A percentile compares a stretch with the other conserved stretches of the same genome.
phyloP scores from a whole-genome alignment of 1,140 invertebrate genomes.

The Drosophila oshimai region DNA sequence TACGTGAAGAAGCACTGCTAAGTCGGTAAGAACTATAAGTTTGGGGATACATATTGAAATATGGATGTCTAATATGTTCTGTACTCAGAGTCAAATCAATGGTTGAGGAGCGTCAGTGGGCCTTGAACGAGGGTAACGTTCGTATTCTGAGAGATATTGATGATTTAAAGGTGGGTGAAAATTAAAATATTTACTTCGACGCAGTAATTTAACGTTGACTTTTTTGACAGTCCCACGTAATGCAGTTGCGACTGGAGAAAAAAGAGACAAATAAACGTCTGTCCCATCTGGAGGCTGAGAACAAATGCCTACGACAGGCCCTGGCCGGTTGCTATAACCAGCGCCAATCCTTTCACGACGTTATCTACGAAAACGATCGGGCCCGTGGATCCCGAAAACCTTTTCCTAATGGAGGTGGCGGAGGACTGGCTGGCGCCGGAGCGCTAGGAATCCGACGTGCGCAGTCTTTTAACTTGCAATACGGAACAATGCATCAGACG shows the following conservation, averaged over 20 bases:
- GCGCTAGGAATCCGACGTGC: slow-evolving; percentile 28
- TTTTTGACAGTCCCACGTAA: slow-evolving; percentile 49
- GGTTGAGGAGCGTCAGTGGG: slow-evolving; percentile 85
- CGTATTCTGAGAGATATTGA: slow-evolving; percentile 79
- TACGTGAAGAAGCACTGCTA: slow-evolving; percentile 88
- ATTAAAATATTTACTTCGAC: background rate
- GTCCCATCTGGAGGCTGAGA: slow-evolving; percentile 74
- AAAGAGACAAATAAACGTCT: slow-evolving; percentile 77
- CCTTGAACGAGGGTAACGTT: slow-evolving; percentile 83
- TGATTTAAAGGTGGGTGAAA: slow-evolving; percentile 68
- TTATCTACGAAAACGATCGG: slow-evolving; percentile 79
- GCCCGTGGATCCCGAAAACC: slow-evolving; percentile 60
- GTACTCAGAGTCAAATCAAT: slow-evolving; percentile 84
- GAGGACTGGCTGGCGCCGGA: background rate
- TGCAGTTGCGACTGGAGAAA: slow-evolving; percentile 70
- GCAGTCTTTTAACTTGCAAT: slow-evolving; percentile 74
- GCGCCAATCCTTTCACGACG: slow-evolving; percentile 60
- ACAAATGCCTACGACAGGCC: slow-evolving; percentile 75
- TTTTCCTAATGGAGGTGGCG: slow-evolving; percentile 48
- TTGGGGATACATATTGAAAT: background rate
- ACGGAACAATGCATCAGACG: slow-evolving; percentile 72
- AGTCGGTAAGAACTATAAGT: slow-evolving; percentile 70
- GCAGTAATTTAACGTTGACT: background rate
- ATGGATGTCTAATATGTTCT: background rate
- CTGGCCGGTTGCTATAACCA: slow-evolving; percentile 68